phyloP scores from a whole-genome alignment of 2,888 invertebrate genomes.

The Pyralis farinalis region DNA sequence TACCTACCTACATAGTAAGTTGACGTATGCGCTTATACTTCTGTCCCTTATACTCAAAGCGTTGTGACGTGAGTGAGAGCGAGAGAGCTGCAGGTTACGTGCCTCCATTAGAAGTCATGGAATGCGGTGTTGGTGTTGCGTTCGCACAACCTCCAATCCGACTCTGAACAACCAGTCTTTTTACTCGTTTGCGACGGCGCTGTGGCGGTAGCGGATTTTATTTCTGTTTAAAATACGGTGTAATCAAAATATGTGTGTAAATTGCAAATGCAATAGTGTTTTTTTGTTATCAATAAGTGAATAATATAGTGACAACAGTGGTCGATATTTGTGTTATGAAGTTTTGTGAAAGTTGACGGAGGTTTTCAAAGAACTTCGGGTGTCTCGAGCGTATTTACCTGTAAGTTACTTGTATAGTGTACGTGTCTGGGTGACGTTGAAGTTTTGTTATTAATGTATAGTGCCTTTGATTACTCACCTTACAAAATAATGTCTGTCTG shows the following conservation, averaged over 20 bases:
- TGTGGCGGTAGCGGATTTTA: slow-evolving; percentile 43
- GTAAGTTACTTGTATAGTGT: slow-evolving; percentile 60
- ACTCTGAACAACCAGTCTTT: slow-evolving; percentile 56
- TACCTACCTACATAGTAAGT: slow-evolving; percentile 48
- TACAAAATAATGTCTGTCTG: slow-evolving; percentile 3
- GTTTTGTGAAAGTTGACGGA: slow-evolving; percentile 69
- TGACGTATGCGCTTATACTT: slow-evolving; percentile 30
- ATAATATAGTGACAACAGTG: slow-evolving; percentile 59
- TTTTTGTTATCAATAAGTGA: slow-evolving; percentile 53
- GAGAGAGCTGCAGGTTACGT: slow-evolving; percentile 51
- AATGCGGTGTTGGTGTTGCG: slow-evolving; percentile 73
- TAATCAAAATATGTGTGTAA: slow-evolving; percentile 72
- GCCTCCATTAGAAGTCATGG: slow-evolving; percentile 59
- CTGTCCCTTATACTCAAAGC: slow-evolving; percentile 29
- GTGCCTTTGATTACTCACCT: slow-evolving; percentile 15
- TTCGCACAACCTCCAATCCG: slow-evolving; percentile 62
- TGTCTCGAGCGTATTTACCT: slow-evolving; percentile 61
- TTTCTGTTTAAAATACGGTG: slow-evolving; percentile 36
- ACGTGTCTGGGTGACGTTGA: slow-evolving; percentile 71
- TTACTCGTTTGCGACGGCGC: slow-evolving; percentile 54
- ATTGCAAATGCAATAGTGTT: slow-evolving; percentile 58
- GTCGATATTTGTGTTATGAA: slow-evolving; percentile 69
- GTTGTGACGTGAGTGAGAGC: slow-evolving; percentile 27
- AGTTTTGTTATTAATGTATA: slow-evolving; percentile 33
- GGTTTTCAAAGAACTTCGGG: slow-evolving; percentile 58